Evolutionary conservation across 2,888 invertebrate genomes (phyloP).

Genomic region (Drosophila longiperda): DNA sequence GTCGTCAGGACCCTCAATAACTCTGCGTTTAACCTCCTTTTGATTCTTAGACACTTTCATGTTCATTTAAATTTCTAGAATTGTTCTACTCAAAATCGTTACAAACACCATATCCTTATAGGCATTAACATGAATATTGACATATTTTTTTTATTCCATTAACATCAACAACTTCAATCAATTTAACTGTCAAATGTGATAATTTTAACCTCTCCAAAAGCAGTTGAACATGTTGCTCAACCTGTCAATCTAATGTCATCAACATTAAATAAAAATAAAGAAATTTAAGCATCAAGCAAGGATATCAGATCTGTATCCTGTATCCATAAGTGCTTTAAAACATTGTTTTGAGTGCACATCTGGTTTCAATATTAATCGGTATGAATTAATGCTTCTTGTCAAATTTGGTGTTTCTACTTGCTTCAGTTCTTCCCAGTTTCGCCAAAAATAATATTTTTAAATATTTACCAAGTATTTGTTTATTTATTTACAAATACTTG

Average conservation of each 20-base stretch:
- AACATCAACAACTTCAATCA: too few species aligned
- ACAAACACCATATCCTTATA: too few species aligned
- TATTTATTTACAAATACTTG: too few species aligned
- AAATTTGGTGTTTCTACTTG: background rate
- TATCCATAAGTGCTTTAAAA: background rate
- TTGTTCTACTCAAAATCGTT: background rate
- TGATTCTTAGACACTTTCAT: background rate
- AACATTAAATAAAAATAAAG: background rate
- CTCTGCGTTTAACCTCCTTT: background rate
- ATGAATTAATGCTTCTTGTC: background rate
- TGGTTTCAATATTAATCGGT: too few species aligned
- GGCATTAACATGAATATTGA: too few species aligned
- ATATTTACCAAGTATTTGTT: too few species aligned
- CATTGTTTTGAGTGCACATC: background rate
- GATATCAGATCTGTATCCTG: background rate
- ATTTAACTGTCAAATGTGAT: background rate
- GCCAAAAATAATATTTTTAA: too few species aligned
- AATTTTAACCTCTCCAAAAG: slow-evolving; percentile 1
- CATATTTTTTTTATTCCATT: too few species aligned
- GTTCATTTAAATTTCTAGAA: background rate
- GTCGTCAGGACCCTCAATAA: background rate
- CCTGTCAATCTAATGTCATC: background rate
- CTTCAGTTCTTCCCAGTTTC: background rate
- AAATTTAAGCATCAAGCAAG: background rate
- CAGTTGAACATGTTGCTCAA: background rate